phyloP scores from a whole-genome alignment of 1,140 invertebrate species.

The Oncopodura yosiiana region DNA sequence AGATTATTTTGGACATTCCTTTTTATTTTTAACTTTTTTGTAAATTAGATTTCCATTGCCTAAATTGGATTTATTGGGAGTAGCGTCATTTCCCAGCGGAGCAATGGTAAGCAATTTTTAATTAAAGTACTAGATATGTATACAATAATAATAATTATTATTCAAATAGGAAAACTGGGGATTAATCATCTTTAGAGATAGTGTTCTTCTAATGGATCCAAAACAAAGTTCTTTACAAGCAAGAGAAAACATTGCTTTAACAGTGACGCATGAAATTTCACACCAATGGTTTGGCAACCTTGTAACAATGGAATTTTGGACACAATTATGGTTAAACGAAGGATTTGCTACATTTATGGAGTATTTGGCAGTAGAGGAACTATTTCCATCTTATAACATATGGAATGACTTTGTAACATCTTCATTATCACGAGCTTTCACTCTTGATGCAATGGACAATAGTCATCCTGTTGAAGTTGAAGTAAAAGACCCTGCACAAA shows the following conservation, averaged over 20 bases:
- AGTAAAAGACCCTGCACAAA: constrained; percentile 76
- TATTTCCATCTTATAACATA: constrained; percentile 41
- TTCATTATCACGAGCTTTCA: constrained; percentile 65
- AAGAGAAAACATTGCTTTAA: constrained; percentile 75
- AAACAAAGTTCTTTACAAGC: constrained; percentile 68
- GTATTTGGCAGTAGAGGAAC: constrained; percentile 36
- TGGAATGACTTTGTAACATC: constrained; percentile 53
- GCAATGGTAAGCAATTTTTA: constrained; percentile 33
- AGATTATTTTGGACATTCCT: no score
- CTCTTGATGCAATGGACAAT: constrained; percentile 76
- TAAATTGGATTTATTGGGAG: constrained; percentile 89
- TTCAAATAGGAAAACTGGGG: constrained; percentile 48
- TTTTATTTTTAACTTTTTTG: no score
- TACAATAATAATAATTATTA: constrained; percentile 30
- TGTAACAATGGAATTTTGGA: constrained; percentile 51
- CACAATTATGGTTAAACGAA: constrained; percentile 46
- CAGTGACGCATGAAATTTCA: constrained; percentile 75
- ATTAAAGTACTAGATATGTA: background rate
- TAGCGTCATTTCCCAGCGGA: constrained; percentile 77
- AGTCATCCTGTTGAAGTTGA: constrained; percentile 81
- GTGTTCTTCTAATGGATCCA: constrained; percentile 44
- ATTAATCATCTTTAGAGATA: constrained; percentile 45
- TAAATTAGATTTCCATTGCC: constrained; percentile 87
- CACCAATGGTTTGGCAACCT: constrained; percentile 87
- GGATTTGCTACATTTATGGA: constrained; percentile 43